These are phyloP conservation scores for Heliothis virescens DNA, from an alignment of 1,140 invertebrate species.

Conservation along the genomic window DNA sequence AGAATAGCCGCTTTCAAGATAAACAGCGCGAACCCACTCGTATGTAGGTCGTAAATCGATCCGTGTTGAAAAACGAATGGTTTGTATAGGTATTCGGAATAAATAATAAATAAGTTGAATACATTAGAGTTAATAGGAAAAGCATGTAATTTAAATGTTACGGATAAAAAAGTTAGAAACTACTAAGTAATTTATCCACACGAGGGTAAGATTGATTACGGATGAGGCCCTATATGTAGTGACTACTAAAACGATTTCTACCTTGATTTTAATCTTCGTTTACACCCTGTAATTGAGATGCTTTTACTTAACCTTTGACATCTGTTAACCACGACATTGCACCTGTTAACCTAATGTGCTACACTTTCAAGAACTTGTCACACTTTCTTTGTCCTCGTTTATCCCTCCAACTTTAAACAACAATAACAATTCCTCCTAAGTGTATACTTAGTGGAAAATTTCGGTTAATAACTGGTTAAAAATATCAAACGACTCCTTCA, in stretches of 20 bases:
- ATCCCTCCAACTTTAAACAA: background rate
- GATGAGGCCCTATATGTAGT: no score
- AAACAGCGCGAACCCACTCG: slow-evolving; percentile 23
- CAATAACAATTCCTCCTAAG: background rate
- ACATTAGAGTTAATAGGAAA: background rate
- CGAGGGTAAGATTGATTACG: no score
- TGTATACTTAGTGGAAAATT: background rate
- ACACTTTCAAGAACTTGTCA: no score
- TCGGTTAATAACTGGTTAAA: slow-evolving; percentile 1
- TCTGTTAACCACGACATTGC: no score
- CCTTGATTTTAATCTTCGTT: no score
- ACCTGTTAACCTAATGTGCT: no score
- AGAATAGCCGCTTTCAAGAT: slow-evolving; percentile 40
- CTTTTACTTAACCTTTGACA: no score
- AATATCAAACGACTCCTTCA: slow-evolving; percentile 32
- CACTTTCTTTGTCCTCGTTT: no score
- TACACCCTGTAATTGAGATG: no score
- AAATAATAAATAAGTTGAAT: slow-evolving; percentile 1
- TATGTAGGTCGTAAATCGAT: slow-evolving; percentile 42
- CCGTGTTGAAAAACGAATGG: slow-evolving; percentile 35
- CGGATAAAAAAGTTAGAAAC: no score
- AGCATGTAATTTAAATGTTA: background rate
- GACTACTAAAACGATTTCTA: no score
- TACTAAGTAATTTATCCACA: no score
- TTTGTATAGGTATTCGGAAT: background rate